Percentiles rank a stretch among this genome's conserved stretches.
These are phyloP conservation scores for Cololabis saira DNA, from an alignment of 2,113 vertebrate species.

Conservation along the genomic window DNA sequence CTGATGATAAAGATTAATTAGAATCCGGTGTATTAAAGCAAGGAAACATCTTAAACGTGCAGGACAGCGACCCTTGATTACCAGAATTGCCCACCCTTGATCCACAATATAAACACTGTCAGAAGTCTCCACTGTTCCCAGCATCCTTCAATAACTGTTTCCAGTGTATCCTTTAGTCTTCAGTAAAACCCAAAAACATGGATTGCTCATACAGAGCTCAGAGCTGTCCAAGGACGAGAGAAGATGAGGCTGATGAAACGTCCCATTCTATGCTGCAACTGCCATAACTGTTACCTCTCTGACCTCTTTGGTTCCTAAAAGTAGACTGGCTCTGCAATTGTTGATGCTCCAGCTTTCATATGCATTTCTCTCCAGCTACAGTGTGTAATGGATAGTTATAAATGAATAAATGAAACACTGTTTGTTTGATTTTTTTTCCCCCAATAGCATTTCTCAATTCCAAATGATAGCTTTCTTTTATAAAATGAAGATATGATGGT, in stretches of 20 bases:
- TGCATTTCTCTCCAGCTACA: neutral
- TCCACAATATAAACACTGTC: neutral
- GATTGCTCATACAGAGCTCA: slow-evolving; percentile 39
- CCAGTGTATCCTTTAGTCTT: slow-evolving; percentile 30
- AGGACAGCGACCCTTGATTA: neutral
- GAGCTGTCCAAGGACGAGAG: slow-evolving; percentile 1
- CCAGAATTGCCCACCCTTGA: neutral
- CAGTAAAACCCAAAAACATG: slow-evolving; percentile 49
- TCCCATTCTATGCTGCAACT: slow-evolving; percentile 75
- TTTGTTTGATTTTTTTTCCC: no score
- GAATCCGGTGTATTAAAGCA: no score
- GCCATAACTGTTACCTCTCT: slow-evolving; percentile 28
- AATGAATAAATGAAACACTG: neutral
- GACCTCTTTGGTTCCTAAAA: slow-evolving; percentile 44
- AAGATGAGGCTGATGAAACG: slow-evolving; percentile 63
- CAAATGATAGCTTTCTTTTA: no score
- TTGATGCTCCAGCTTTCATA: slow-evolving; percentile 39
- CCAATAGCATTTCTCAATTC: no score
- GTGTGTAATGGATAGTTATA: neutral
- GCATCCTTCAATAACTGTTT: slow-evolving; percentile 11
- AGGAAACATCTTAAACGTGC: neutral
- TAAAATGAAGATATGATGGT: no score
- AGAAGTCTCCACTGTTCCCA: neutral
- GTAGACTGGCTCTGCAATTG: slow-evolving; percentile 47
- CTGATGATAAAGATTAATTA: no score